Conservation (phyloP, 2,797 vertebrate genomes). For the Scyliorhinus canicula region DNA sequence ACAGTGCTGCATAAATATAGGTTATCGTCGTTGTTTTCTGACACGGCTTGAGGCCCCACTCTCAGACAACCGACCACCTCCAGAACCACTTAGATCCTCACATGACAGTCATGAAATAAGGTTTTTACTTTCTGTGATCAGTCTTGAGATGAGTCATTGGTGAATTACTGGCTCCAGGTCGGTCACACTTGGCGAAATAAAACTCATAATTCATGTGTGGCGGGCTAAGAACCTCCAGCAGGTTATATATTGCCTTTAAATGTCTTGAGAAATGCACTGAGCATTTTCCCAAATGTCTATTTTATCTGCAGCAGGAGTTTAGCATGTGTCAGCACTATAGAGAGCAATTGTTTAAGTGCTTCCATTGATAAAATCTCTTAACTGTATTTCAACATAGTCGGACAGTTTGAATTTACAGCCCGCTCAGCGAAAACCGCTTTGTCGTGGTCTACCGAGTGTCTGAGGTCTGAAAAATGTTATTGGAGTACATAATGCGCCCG, state of each 20-base stretch:
- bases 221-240: neutral
- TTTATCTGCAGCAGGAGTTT: neutral
- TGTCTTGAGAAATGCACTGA: neutral
- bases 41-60: neutral
- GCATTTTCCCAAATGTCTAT: neutral
- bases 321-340: neutral
- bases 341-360: conserved; percentile 1
- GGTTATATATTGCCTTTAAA: neutral
- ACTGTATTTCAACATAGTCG: neutral
- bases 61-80: neutral
- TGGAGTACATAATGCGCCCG: neutral
- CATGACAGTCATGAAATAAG: neutral
- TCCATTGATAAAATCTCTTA: neutral
- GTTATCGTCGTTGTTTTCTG: neutral
- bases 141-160: neutral
- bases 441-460: neutral
- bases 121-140: neutral
- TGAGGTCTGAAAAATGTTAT: neutral
- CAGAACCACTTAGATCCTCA: neutral
- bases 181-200: neutral
- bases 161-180: neutral
- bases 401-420: neutral
- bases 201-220: neutral
- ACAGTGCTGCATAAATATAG: neutral
- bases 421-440: neutral